Percentiles rank a stretch among this genome's conserved stretches.
phyloP scores from a whole-genome alignment of 2,113 vertebrate genomes.

The Asarcornis scutulata region DNA sequence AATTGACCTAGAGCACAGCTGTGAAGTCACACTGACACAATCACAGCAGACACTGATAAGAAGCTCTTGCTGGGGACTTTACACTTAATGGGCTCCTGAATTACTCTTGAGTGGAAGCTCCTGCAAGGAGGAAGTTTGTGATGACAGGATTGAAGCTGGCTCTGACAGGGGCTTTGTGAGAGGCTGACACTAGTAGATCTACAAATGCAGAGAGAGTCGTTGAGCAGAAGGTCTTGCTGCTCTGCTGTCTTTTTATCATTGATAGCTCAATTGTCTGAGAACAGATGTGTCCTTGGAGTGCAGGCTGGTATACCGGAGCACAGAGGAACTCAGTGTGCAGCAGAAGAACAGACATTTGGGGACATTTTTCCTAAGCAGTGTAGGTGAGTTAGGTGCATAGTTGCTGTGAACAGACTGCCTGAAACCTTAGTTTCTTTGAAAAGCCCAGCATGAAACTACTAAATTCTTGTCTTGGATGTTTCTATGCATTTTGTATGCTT shows the following conservation, averaged over 20 bases:
- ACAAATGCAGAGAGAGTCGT: conserved; percentile 21
- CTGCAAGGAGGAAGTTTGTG: conserved; percentile 23
- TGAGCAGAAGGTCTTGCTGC: conserved; percentile 50
- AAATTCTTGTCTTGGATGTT: neutral
- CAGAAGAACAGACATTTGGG: neutral
- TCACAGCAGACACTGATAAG: conserved; percentile 55
- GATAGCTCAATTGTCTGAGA: conserved; percentile 48
- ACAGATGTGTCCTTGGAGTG: conserved; percentile 39
- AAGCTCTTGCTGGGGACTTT: conserved; percentile 52
- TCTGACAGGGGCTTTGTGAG: conserved; percentile 48
- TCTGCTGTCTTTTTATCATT: conserved; percentile 23
- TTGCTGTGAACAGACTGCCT: neutral
- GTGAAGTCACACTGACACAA: conserved; percentile 56
- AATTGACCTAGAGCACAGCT: conserved; percentile 58
- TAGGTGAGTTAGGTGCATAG: neutral
- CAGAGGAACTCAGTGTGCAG: neutral
- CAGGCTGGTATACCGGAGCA: neutral
- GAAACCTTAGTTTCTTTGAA: neutral
- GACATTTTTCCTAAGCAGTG: fast-evolving
- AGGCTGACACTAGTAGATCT: conserved; percentile 7
- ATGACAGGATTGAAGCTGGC: conserved; percentile 48
- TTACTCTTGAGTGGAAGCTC: conserved; percentile 50
- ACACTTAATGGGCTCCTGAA: conserved; percentile 45
- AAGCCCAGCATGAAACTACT: neutral
- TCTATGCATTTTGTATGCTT: neutral